phyloP scores from a whole-genome alignment of 2,113 vertebrate species.

The Lichenostomus cassidix region DNA sequence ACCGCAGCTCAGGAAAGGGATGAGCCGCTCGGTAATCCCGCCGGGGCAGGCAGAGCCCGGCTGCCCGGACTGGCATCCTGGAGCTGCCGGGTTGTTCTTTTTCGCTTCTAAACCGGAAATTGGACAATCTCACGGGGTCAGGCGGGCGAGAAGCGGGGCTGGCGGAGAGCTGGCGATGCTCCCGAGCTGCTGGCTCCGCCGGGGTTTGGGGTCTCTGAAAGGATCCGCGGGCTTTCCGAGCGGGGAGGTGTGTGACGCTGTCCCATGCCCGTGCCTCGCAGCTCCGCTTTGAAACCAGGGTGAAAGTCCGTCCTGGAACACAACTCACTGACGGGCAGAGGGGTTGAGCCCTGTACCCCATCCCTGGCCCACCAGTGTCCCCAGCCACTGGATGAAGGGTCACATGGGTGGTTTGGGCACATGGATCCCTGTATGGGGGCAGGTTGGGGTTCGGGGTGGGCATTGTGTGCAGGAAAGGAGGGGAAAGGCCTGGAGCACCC shows the following conservation, averaged over 20 bases:
- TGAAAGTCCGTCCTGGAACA: neutral
- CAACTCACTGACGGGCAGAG: neutral
- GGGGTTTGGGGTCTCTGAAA: neutral
- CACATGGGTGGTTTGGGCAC: neutral
- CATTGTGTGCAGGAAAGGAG: accelerated
- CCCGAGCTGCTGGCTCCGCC: neutral
- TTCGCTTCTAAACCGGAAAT: neutral
- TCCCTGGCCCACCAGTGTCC: neutral
- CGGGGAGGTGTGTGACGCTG: neutral
- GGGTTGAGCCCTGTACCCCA: neutral
- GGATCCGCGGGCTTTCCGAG: neutral
- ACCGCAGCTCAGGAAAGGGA: neutral
- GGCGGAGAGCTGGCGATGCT: neutral
- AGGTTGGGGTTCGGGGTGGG: neutral
- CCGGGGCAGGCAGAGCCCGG: neutral
- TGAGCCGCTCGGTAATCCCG: neutral
- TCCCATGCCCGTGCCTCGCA: accelerated
- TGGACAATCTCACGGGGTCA: too few relatives aligned
- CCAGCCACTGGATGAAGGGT: neutral
- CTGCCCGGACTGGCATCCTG: neutral
- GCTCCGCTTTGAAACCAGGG: neutral
- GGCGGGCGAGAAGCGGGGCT: neutral
- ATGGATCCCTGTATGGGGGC: neutral
- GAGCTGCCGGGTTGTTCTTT: neutral
- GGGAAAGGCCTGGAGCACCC: neutral